Evolutionary conservation across 35 echinoderm and acorn worm genomes (phyloP).

Genomic region (Stichopus chloronotus): DNA sequence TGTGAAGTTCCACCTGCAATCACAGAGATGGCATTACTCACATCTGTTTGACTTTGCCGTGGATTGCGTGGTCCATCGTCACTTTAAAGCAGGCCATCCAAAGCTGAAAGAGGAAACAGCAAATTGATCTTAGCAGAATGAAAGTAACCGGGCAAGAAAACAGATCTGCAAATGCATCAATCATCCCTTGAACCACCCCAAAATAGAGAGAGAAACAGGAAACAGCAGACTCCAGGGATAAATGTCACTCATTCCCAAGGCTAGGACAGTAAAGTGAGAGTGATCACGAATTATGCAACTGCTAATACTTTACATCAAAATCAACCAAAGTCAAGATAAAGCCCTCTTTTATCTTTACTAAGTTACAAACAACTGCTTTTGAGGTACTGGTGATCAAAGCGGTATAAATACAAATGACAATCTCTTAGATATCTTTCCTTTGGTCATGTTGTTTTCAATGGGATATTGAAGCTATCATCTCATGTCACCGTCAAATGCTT

Average conservation of each 20-base stretch:
- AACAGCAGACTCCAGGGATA: background rate
- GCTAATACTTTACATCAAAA: no score
- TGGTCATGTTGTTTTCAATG: no score
- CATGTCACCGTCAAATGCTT: no score
- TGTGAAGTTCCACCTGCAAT: no score
- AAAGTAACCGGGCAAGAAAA: background rate
- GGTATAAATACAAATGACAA: no score
- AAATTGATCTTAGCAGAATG: background rate
- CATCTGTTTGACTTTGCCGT: slow-evolving; percentile 57
- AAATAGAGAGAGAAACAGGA: background rate
- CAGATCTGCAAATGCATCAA: background rate
- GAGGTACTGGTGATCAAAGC: no score
- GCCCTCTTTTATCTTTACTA: no score
- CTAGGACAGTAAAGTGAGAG: background rate
- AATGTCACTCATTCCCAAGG: background rate
- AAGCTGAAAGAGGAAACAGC: slow-evolving; percentile 29
- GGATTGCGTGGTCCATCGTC: slow-evolving; percentile 60
- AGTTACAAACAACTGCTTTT: no score
- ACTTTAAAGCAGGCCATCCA: slow-evolving; percentile 63
- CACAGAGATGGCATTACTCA: background rate
- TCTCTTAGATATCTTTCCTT: no score
- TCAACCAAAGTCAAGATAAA: no score
- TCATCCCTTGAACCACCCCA: background rate
- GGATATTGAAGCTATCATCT: no score
- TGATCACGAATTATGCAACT: no score